phyloP scores from a whole-genome alignment of 2,888 invertebrate species.

The Ennomos erosarius region DNA sequence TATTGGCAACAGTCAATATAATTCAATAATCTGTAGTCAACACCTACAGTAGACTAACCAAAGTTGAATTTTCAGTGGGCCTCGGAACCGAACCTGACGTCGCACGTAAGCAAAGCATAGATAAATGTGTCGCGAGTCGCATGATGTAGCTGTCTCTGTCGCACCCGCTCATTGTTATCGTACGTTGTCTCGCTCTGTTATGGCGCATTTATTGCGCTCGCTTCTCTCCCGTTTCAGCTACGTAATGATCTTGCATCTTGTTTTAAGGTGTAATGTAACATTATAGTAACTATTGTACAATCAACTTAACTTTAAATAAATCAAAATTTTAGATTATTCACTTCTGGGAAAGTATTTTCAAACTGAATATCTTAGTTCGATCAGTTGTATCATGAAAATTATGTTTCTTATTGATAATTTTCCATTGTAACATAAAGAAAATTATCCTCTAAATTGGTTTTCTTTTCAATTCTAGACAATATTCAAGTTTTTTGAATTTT shows the following conservation, averaged over 20 bases:
- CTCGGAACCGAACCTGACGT: slow-evolving; percentile 80
- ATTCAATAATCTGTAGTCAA: slow-evolving; percentile 14
- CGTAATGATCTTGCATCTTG: slow-evolving; percentile 41
- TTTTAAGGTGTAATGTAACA: background rate
- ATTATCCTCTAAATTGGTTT: too few relatives aligned
- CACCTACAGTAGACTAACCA: slow-evolving; percentile 76
- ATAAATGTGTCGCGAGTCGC: slow-evolving; percentile 78
- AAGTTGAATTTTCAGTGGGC: slow-evolving; percentile 81
- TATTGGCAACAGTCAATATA: background rate
- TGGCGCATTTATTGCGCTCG: slow-evolving; percentile 51
- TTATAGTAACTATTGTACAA: too few relatives aligned
- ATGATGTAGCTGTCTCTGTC: slow-evolving; percentile 73
- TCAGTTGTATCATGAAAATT: too few relatives aligned
- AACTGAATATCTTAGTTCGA: too few relatives aligned
- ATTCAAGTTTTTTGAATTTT: too few relatives aligned
- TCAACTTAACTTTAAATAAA: too few relatives aligned
- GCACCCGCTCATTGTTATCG: slow-evolving; percentile 65
- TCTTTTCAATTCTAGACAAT: too few relatives aligned
- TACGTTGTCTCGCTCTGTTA: slow-evolving; percentile 63
- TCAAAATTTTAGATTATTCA: too few relatives aligned
- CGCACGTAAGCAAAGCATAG: slow-evolving; percentile 79
- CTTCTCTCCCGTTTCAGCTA: slow-evolving; percentile 36
- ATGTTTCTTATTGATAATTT: too few relatives aligned
- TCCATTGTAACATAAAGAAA: too few relatives aligned
- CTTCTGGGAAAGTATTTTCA: too few relatives aligned